Percentiles rank a stretch among this genome's conserved stretches.
phyloP scores from a whole-genome alignment of 2,888 invertebrate genomes.

The Hirtodrosophila confusa region DNA sequence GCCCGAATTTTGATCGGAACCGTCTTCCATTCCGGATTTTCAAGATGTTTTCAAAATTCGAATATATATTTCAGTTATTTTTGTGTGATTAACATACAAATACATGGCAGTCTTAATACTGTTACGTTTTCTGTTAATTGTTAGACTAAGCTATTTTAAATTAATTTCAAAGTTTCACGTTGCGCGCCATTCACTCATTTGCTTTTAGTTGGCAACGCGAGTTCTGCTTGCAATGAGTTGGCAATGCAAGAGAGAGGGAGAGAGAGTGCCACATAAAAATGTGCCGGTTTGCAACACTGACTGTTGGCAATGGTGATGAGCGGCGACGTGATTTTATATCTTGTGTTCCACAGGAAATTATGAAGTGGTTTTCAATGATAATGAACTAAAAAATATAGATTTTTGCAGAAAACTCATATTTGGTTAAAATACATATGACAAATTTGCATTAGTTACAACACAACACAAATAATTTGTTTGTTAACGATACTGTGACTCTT shows the following conservation, averaged over 20 bases:
- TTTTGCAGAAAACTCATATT: no score
- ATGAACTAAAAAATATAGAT: no score
- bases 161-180: conserved; percentile 1
- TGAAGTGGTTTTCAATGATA: no score
- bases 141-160: neutral
- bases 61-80: conserved; percentile 13
- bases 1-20: neutral
- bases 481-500: conserved; percentile 9
- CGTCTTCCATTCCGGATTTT: neutral
- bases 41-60: neutral
- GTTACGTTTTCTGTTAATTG: neutral
- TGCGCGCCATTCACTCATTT: neutral
- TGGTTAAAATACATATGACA: no score
- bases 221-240: conserved; percentile 5
- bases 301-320: conserved; percentile 18
- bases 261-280: no score
- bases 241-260: conserved; percentile 25
- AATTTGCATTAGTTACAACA: no score
- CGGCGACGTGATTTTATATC: conserved; percentile 1
- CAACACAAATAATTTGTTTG: neutral
- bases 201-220: conserved; percentile 13
- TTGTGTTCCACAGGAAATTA: no score
- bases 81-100: conserved; percentile 18
- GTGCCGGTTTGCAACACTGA: conserved; percentile 9
- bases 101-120: conserved; percentile 18